phyloP scores from a whole-genome alignment of 2,113 vertebrate genomes.

The Ictalurus punctatus region DNA sequence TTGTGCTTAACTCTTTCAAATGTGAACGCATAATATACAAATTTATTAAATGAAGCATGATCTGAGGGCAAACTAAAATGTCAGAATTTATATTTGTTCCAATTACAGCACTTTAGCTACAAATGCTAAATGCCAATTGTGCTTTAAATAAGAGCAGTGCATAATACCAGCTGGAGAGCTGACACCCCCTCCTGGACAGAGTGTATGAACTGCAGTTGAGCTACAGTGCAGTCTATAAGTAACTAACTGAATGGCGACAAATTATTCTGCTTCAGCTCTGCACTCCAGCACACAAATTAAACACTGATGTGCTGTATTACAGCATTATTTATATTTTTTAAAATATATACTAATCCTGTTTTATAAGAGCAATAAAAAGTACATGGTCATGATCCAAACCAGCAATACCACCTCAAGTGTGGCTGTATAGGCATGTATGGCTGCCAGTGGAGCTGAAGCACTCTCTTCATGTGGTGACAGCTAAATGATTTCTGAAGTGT shows the following conservation, averaged over 20 bases:
- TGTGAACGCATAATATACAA: background rate
- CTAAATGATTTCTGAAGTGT: background rate
- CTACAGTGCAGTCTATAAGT: background rate
- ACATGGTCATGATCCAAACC: background rate
- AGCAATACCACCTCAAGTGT: background rate
- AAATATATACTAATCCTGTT: background rate
- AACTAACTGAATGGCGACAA: background rate
- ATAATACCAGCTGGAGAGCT: background rate
- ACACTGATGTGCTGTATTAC: background rate
- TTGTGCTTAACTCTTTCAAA: slow-evolving; percentile 82
- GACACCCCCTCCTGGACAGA: slow-evolving; percentile 88
- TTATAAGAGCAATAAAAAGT: background rate
- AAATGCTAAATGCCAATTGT: too few species aligned
- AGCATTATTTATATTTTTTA: too few species aligned
- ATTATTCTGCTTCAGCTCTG: background rate
- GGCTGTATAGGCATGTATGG: background rate
- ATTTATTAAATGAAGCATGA: background rate
- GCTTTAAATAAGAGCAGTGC: background rate
- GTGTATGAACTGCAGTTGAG: slow-evolving; percentile 58
- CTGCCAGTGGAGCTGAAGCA: background rate
- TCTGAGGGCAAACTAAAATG: background rate
- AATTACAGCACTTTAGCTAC: background rate
- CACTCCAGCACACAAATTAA: background rate
- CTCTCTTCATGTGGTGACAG: background rate
- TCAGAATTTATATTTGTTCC: background rate